These are phyloP conservation scores for Temnothorax nylanderi DNA, from an alignment of 1,140 invertebrate genomes.

Conservation along the genomic window DNA sequence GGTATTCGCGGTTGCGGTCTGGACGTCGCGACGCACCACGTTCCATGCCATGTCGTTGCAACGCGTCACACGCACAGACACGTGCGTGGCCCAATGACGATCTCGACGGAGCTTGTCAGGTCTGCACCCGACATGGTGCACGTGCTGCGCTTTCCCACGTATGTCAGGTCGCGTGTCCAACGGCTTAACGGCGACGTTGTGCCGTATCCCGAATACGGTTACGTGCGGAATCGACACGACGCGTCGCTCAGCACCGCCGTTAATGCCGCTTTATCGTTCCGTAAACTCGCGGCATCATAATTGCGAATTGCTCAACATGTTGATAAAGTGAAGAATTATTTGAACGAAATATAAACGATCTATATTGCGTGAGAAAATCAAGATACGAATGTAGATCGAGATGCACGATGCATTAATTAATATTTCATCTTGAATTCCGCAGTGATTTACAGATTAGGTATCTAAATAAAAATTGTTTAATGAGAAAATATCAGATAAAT, in stretches of 20 bases:
- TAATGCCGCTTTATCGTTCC: constrained; percentile 1
- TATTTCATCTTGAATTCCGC: background rate
- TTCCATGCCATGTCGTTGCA: constrained; percentile 53
- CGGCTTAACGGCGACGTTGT: constrained; percentile 26
- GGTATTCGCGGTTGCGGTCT: constrained; percentile 42
- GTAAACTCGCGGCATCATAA: background rate
- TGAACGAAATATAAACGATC: background rate
- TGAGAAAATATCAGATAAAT: background rate
- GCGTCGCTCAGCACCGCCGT: background rate
- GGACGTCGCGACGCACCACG: constrained; percentile 41
- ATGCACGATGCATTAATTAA: background rate
- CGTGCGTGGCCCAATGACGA: constrained; percentile 49
- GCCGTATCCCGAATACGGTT: constrained; percentile 32
- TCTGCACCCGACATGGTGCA: constrained; percentile 75
- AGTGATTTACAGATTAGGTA: background rate
- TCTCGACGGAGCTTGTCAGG: constrained; percentile 51
- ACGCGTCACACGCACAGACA: constrained; percentile 74
- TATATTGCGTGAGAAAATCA: background rate
- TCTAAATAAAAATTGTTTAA: background rate
- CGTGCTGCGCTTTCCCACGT: constrained; percentile 75
- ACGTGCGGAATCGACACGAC: constrained; percentile 39
- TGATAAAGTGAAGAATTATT: background rate
- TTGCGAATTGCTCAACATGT: background rate
- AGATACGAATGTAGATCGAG: background rate
- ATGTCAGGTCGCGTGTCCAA: constrained; percentile 59